Evolutionary conservation across 1,140 invertebrate genomes (phyloP).

Genomic region (Drosophila ambigua): DNA sequence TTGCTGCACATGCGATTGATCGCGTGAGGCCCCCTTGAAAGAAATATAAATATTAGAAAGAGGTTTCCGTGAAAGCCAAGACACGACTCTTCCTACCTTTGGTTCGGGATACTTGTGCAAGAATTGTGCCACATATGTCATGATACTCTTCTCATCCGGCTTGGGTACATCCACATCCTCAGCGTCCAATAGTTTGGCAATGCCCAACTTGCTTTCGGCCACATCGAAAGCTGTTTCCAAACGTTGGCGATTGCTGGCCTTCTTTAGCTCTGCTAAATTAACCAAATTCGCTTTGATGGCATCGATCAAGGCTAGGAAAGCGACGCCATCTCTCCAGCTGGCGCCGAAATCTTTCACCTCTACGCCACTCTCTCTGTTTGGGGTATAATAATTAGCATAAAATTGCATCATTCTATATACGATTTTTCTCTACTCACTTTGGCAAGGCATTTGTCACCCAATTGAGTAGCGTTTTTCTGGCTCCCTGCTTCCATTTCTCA

Average conservation of each 20-base stretch:
- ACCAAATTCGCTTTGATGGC: constrained; percentile 97
- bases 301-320: constrained; percentile 98
- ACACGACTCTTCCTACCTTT: constrained; percentile 84
- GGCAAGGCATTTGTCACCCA: constrained; percentile 97
- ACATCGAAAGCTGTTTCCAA: constrained; percentile 97
- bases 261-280: constrained; percentile 91
- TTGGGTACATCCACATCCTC: constrained; percentile 98
- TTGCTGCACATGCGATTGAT: constrained; percentile 87
- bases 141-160: constrained; percentile 99
- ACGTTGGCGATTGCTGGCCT: constrained; percentile 90
- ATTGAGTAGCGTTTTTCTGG: constrained; percentile 95
- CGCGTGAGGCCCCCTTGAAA: constrained; percentile 73
- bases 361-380: constrained; percentile 91
- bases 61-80: not conserved
- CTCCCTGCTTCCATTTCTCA: constrained; percentile 93
- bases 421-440: constrained; percentile 90
- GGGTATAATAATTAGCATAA: constrained; percentile 8
- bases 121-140: constrained; percentile 99
- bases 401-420: not conserved
- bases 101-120: constrained; percentile 97
- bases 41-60: constrained; percentile 2
- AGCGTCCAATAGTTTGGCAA: constrained; percentile 95
- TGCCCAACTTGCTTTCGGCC: constrained; percentile 96
- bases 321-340: constrained; percentile 98
- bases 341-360: constrained; percentile 97